phyloP scores from a whole-genome alignment of 2,888 invertebrate species.

The Ectobius pallidus region DNA sequence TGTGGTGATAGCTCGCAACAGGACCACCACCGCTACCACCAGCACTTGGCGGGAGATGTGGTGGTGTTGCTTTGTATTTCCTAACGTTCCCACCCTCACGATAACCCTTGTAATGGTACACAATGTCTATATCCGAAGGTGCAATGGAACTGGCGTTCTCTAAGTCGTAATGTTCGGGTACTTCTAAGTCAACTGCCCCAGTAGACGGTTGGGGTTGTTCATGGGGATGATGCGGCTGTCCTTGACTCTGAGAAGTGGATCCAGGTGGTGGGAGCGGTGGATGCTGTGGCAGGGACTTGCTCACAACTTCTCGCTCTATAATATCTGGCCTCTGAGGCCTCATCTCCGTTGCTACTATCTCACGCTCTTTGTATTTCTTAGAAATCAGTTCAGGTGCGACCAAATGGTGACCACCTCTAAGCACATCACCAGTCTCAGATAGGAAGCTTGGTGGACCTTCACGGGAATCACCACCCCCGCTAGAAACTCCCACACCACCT shows the following conservation, averaged over 20 bases:
- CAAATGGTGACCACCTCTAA: constrained; percentile 75
- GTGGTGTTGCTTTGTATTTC: constrained; percentile 87
- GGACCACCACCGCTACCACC: constrained; percentile 53
- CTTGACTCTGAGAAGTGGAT: constrained; percentile 24
- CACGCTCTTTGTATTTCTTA: constrained; percentile 88
- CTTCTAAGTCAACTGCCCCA: constrained; percentile 71
- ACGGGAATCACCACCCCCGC: constrained; percentile 64
- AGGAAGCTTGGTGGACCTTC: constrained; percentile 62
- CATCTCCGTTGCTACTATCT: constrained; percentile 65
- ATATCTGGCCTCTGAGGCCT: constrained; percentile 91
- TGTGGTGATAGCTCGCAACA: constrained; percentile 73
- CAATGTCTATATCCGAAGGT: constrained; percentile 95
- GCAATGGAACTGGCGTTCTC: constrained; percentile 98
- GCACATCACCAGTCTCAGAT: constrained; percentile 72
- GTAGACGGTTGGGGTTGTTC: constrained; percentile 57
- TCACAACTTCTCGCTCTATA: constrained; percentile 87
- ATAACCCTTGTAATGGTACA: constrained; percentile 93
- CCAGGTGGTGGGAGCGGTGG: constrained; percentile 79
- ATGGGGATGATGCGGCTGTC: constrained; percentile 63
- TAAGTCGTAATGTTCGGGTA: constrained; percentile 92
- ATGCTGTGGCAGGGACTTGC: constrained; percentile 81
- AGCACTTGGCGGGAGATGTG: constrained; percentile 52
- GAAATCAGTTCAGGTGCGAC: constrained; percentile 86
- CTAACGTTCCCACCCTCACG: constrained; percentile 80
- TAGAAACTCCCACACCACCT: constrained; percentile 67